A percentile compares a stretch with the other conserved stretches of the same genome.
Conservation (phyloP, 2,888 invertebrate genomes). For the Drosophila eohydei region DNA sequence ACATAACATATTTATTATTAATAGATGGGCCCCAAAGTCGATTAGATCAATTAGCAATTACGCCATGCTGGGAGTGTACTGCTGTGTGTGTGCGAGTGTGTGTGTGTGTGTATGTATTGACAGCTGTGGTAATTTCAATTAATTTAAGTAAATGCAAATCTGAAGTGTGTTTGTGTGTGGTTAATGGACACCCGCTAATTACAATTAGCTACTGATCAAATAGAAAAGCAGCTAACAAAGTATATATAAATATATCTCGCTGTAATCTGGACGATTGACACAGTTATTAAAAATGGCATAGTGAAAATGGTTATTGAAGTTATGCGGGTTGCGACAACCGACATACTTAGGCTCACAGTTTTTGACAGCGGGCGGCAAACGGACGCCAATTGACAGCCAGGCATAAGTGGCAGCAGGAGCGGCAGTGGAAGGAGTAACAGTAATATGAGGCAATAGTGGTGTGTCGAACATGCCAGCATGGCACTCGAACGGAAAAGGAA, state of each 20-base stretch:
- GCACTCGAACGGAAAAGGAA: constrained; percentile 73
- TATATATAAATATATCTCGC: neutral
- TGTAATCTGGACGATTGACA: constrained; percentile 51
- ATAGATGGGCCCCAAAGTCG: constrained; percentile 57
- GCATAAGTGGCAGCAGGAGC: constrained; percentile 60
- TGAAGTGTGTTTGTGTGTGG: constrained; percentile 4
- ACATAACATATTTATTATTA: constrained; percentile 50
- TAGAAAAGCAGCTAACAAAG: constrained; percentile 16
- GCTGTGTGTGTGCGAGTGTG: constrained; percentile 1
- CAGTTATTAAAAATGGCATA: constrained; percentile 70
- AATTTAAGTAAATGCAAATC: constrained; percentile 61
- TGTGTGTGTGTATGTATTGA: constrained; percentile 25
- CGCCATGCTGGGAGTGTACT: neutral
- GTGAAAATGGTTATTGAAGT: constrained; percentile 53
- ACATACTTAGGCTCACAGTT: constrained; percentile 70
- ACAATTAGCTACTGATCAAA: constrained; percentile 41
- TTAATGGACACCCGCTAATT: constrained; percentile 54
- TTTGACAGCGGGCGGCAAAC: constrained; percentile 53
- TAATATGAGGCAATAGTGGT: constrained; percentile 25
- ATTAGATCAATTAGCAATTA: constrained; percentile 67
- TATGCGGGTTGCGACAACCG: constrained; percentile 62
- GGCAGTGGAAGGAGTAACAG: constrained; percentile 23
- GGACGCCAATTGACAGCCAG: constrained; percentile 63
- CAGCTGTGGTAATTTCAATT: constrained; percentile 61
- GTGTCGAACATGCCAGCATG: constrained; percentile 60